phyloP scores from a whole-genome alignment of 2,113 vertebrate genomes.

The Cepphus grylle region DNA sequence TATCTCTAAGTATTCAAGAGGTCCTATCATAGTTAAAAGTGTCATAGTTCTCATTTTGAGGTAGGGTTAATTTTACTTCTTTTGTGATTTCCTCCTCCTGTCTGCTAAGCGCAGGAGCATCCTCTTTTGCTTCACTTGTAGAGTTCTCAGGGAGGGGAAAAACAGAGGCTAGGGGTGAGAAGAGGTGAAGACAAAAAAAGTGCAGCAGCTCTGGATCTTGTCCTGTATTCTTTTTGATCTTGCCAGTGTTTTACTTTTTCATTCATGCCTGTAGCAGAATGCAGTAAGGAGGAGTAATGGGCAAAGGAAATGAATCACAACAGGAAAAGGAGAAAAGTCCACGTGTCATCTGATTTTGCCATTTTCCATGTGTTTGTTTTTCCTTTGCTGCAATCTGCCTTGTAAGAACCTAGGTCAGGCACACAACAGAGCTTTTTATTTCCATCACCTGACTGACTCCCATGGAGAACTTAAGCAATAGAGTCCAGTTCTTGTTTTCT shows the following conservation, averaged over 20 bases:
- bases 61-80: not conserved
- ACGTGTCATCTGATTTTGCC: not conserved
- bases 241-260: not conserved
- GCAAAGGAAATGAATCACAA: not conserved
- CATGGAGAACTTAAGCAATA: slow-evolving; percentile 34
- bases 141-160: not conserved
- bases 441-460: slow-evolving; percentile 53
- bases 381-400: not conserved
- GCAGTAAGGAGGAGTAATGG: not conserved
- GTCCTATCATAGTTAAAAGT: not conserved
- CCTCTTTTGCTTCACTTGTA: not conserved
- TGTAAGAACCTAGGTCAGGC: slow-evolving; percentile 17
- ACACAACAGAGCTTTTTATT: slow-evolving; percentile 24
- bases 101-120: not conserved
- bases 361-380: slow-evolving; percentile 31
- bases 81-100: not conserved
- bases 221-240: not conserved
- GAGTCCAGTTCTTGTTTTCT: slow-evolving; percentile 45
- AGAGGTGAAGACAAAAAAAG: not conserved
- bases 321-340: not conserved
- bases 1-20: not conserved
- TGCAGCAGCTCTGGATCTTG: not conserved
- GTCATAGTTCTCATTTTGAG: not conserved
- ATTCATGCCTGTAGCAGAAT: not conserved
- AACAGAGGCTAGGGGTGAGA: not conserved